Percentiles rank a stretch among this genome's conserved stretches.
Conservation (phyloP, 2,888 invertebrate genomes). For the Drosophila subquinaria region DNA sequence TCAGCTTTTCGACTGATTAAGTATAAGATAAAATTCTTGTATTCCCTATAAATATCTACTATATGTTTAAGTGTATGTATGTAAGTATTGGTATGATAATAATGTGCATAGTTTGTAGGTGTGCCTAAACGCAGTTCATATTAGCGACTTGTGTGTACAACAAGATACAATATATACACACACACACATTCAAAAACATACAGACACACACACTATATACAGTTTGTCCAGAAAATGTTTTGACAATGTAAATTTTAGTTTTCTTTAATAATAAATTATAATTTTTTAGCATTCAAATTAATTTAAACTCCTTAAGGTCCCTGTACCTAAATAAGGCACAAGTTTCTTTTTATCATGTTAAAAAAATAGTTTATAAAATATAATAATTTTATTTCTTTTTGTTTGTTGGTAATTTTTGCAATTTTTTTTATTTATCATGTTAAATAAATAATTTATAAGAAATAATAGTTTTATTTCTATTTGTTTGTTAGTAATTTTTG, state of each 20-base stretch:
- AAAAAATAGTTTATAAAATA: too few species aligned
- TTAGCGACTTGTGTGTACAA: conserved; percentile 42
- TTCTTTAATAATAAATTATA: too few species aligned
- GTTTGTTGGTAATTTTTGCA: too few species aligned
- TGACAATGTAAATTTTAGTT: neutral
- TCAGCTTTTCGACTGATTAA: neutral
- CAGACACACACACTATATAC: conserved; percentile 25
- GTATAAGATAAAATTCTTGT: conserved; percentile 4
- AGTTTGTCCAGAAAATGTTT: neutral
- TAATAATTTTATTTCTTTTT: too few species aligned
- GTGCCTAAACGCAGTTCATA: conserved; percentile 49
- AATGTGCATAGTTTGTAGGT: conserved; percentile 41
- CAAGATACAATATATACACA: conserved; percentile 9
- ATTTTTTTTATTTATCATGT: too few species aligned
- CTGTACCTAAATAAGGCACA: too few species aligned
- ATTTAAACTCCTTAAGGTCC: too few species aligned
- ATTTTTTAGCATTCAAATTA: too few species aligned
- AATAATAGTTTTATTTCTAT: too few species aligned
- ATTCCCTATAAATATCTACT: neutral
- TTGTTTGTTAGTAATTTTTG: too few species aligned
- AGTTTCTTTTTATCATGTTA: too few species aligned
- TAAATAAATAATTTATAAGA: too few species aligned
- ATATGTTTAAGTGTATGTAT: conserved; percentile 29
- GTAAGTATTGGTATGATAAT: conserved; percentile 36
- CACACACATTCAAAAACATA: conserved; percentile 15